These are phyloP conservation scores for Hypsopygia costalis DNA, from an alignment of 2,888 invertebrate genomes.

Conservation along the genomic window DNA sequence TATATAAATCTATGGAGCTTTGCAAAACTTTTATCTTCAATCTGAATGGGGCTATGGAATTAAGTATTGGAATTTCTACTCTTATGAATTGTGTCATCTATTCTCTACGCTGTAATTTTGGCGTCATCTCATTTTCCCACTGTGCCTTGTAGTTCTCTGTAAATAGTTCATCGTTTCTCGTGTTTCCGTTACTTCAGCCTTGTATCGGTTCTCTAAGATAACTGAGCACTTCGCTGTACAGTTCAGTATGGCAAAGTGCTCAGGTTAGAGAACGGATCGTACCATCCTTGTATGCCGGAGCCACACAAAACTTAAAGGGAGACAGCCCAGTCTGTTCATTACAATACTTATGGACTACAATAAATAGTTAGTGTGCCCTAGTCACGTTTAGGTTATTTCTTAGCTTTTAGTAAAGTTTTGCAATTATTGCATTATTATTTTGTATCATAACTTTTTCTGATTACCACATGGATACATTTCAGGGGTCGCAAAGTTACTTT, in stretches of 20 bases:
- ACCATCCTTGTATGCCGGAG: too few species aligned
- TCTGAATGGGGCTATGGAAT: constrained; percentile 17
- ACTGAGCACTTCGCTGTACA: too few species aligned
- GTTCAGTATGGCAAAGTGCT: too few species aligned
- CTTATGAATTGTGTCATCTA: constrained; percentile 16
- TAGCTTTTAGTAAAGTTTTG: constrained; percentile 32
- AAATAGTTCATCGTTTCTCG: constrained; percentile 40
- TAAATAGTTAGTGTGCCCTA: constrained; percentile 43
- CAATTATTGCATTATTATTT: constrained; percentile 9
- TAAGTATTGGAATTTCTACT: constrained; percentile 17
- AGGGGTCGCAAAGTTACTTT: constrained; percentile 39
- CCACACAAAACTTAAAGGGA: too few species aligned
- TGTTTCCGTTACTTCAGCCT: background rate
- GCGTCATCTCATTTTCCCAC: constrained; percentile 45
- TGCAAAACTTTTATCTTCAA: constrained; percentile 6
- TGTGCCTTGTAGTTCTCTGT: constrained; percentile 75
- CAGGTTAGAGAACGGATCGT: too few species aligned
- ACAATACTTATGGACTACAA: constrained; percentile 21
- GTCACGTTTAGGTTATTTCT: constrained; percentile 41
- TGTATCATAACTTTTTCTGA: constrained; percentile 1
- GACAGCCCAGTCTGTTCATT: background rate
- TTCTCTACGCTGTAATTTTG: constrained; percentile 20
- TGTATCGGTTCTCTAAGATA: too few species aligned
- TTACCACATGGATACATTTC: constrained; percentile 16
- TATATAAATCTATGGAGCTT: constrained; percentile 7